These are phyloP conservation scores for Ardeotis arabs DNA, from an alignment of 2,113 vertebrate species.

Conservation along the genomic window DNA sequence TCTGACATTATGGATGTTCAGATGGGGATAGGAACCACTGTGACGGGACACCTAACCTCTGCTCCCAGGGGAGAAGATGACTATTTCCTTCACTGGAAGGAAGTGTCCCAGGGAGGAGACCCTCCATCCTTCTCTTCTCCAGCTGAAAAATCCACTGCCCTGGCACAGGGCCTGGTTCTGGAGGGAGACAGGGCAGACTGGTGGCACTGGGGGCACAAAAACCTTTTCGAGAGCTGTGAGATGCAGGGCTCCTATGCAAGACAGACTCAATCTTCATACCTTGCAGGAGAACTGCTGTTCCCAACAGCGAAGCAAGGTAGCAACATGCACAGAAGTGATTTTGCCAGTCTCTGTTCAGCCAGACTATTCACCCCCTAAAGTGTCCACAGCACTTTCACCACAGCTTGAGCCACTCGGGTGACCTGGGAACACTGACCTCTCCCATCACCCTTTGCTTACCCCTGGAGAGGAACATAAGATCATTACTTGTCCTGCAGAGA, in stretches of 20 bases:
- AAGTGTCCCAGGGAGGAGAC: not conserved
- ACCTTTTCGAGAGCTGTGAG: not conserved
- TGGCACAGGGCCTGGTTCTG: not conserved
- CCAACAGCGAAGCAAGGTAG: not conserved
- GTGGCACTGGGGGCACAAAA: not conserved
- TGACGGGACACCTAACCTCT: not conserved
- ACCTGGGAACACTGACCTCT: not conserved
- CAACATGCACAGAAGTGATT: not conserved
- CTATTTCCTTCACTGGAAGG: not conserved
- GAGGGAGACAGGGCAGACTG: not conserved
- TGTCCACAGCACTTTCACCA: not conserved
- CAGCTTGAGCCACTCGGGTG: not conserved
- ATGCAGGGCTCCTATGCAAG: not conserved
- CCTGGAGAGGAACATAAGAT: not conserved
- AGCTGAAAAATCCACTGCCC: not conserved
- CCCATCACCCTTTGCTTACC: not conserved
- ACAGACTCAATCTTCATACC: not conserved
- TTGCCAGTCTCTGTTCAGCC: not conserved
- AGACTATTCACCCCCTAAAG: not conserved
- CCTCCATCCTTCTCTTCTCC: not conserved
- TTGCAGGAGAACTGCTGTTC: not conserved
- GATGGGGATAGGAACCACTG: not conserved
- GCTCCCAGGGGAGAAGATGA: not conserved
- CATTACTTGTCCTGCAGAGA: slow-evolving; percentile 3
- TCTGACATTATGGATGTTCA: not conserved